phyloP scores from a whole-genome alignment of 2,797 vertebrate genomes.

The Diceros bicornis region DNA sequence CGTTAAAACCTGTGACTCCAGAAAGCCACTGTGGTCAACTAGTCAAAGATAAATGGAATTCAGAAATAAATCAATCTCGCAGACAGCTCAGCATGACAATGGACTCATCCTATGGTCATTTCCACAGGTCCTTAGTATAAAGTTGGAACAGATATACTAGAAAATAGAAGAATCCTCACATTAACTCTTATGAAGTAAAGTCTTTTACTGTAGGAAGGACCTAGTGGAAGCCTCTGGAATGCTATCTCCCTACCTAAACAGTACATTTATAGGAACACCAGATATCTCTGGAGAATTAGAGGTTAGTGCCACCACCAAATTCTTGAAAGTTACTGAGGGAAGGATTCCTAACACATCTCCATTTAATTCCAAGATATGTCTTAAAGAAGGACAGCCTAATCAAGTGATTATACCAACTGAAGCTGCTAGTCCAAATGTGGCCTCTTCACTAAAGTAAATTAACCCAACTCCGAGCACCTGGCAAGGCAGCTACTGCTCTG shows the following conservation, averaged over 20 bases:
- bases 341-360: neutral
- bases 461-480: neutral
- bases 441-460: neutral
- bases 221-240: neutral
- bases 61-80: neutral
- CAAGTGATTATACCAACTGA: neutral
- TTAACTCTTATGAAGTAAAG: neutral
- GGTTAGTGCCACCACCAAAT: neutral
- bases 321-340: neutral
- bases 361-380: neutral
- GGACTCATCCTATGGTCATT: neutral
- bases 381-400: neutral
- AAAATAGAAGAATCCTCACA: neutral
- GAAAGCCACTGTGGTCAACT: neutral
- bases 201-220: neutral
- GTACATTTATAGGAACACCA: neutral
- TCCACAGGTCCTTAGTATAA: neutral
- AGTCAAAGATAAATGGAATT: constrained; percentile 9
- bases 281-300: neutral
- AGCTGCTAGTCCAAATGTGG: neutral
- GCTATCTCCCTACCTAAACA: neutral
- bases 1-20: neutral
- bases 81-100: neutral
- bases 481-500: neutral
- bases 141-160: neutral